Evolutionary conservation across 2,888 invertebrate genomes (phyloP), one percentile per base, ranked within the genome.

Genomic region (Drosophila acutilabella): DNA sequence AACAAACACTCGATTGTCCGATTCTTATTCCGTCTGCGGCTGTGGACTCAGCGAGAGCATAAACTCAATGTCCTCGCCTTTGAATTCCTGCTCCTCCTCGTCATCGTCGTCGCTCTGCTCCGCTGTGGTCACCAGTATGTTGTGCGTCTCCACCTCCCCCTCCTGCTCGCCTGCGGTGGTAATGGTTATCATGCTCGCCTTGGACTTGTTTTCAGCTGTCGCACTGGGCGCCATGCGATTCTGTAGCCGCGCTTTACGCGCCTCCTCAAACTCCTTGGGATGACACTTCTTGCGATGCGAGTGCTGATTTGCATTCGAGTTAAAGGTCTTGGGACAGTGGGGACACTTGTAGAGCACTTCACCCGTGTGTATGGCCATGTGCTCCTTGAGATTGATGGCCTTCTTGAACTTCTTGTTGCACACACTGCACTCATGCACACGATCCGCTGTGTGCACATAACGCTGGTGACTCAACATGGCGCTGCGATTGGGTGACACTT

Each of bases 241-340:
- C 3, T 85, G 81, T 0, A 79, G 59, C 2, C 89, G 81, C 16
- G 81, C 87, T 41, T 80, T 81, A 51, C 91, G 81, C 20, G 87
- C 83, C 61, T 87, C 88, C 54, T 89, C 90, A 68, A 91, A 92
- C 80, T 92, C 91, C 40, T 84, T 81, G 26, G 91, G 90, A 86
- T 93, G 92, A 20, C 89, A 82, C 59, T 92, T 92, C 61, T 92
- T 92, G 45, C 92, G 88, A 75, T 93, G 92, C 1, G 92, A 90
- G 71, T 92, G 92, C 90, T 92, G 91, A 67, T 92, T 92, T 2
- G 92, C 92, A 80, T 91, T 91, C 5, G 92, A 92, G 64, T 92
- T 92, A 70, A 92, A 93, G 6, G 92, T 92, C 77, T 91, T 91
- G 1, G 92, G 85, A 57, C 92, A 92, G 66, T 92, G 91, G 0